Evolutionary conservation across 2,888 invertebrate genomes (phyloP).

Genomic region (Erebia palarica): DNA sequence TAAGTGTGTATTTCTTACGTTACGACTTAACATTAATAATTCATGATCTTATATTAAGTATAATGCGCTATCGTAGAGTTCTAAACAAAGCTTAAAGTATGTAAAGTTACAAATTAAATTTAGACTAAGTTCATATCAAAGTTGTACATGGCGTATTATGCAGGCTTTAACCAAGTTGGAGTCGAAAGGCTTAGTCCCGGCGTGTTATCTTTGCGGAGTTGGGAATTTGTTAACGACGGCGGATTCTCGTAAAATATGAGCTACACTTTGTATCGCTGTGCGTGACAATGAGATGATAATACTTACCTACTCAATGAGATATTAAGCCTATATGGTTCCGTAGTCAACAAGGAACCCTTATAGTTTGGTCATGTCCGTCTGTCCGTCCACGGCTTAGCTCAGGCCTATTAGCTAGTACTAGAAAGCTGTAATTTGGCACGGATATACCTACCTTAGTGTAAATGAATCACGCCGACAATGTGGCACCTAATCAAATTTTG

Average conservation of each 20-base stretch:
- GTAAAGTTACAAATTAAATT: constrained; percentile 33
- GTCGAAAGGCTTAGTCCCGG: constrained; percentile 56
- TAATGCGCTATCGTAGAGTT: background rate
- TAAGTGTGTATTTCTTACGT: no score
- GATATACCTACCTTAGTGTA: no score
- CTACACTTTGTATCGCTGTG: constrained; percentile 38
- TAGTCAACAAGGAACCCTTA: no score
- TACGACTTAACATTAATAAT: background rate
- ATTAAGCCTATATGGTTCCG: background rate
- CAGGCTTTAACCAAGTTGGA: constrained; percentile 52
- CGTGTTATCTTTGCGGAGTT: constrained; percentile 70
- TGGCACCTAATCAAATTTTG: no score
- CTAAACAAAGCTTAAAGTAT: constrained; percentile 29
- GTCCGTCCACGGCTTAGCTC: no score
- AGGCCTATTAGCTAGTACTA: no score
- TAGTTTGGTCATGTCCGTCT: no score
- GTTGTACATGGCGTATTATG: constrained; percentile 43
- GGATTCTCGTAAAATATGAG: constrained; percentile 57
- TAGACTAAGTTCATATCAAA: constrained; percentile 35
- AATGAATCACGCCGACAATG: no score
- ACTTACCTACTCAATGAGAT: constrained; percentile 17
- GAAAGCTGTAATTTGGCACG: no score
- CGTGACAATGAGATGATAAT: constrained; percentile 31
- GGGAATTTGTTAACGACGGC: constrained; percentile 62
- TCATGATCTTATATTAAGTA: background rate